Conservation (phyloP, 2,113 vertebrate species). For the Lipophrys pholis region DNA sequence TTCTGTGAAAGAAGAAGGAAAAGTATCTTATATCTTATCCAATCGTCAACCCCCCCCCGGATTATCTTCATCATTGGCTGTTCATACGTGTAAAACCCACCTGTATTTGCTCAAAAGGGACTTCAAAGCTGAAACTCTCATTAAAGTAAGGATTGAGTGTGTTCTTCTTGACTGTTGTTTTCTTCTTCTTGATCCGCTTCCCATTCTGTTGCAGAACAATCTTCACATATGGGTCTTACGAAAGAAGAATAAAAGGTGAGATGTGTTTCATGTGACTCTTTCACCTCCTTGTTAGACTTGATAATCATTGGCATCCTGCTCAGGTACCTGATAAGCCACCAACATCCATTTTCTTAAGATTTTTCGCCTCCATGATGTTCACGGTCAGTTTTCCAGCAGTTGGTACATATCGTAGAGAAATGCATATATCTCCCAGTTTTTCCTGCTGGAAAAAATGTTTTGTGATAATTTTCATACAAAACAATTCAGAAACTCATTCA, state of each 20-base stretch:
- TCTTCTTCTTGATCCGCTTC: slow-evolving; percentile 92
- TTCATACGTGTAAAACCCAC: slow-evolving; percentile 60
- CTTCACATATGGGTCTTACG: slow-evolving; percentile 82
- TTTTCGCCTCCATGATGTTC: slow-evolving; percentile 89
- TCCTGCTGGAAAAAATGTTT: slow-evolving; percentile 79
- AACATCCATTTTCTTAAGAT: slow-evolving; percentile 94
- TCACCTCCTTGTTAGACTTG: neutral
- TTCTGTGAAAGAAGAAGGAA: slow-evolving; percentile 71
- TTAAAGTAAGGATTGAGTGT: slow-evolving; percentile 94
- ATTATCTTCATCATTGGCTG: neutral
- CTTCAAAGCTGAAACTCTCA: slow-evolving; percentile 93
- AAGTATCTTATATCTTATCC: neutral
- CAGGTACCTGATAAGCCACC: slow-evolving; percentile 89
- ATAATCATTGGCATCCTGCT: neutral
- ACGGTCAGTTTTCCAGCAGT: slow-evolving; percentile 92
- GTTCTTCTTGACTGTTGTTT: slow-evolving; percentile 94
- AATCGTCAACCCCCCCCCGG: neutral
- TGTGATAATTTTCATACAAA: neutral
- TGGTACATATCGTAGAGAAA: slow-evolving; percentile 91
- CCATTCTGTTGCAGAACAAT: slow-evolving; percentile 90
- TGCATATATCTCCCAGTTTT: slow-evolving; percentile 90
- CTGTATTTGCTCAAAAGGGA: slow-evolving; percentile 93
- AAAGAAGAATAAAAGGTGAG: neutral
- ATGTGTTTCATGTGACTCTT: slow-evolving; percentile 1
- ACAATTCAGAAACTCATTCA: too few relatives aligned